Base-by-base conservation (phyloP, 2,888 invertebrate species). In the Drosophila stalkeri region DNA sequence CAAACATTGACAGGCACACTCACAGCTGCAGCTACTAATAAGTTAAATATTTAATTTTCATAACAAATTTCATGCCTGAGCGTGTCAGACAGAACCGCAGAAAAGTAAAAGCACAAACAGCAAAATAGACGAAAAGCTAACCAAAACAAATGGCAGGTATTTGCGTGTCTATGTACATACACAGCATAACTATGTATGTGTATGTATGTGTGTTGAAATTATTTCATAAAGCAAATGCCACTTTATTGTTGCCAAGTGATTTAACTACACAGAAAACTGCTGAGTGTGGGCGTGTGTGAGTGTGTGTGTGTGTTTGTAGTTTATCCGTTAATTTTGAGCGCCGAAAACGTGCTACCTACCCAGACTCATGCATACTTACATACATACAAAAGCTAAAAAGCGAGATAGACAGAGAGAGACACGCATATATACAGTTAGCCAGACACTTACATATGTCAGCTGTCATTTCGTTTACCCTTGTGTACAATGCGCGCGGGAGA, bases 161-260 rank as follows among this genome's bases (percentile, higher is more conserved):
- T 37, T 49, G 63, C 52, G 57, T 23, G 49, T 39, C 8, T n/a
- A 2, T 39, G 2, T 16, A 1, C 46, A 37, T 51, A 49, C 18
- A 4, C n/a, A 7, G n/a, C 12, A 16, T 12, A 2, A n/a, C 63
- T 67, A 41, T 72, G 35, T 44, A 56, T 57, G 54, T 23, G 43
- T 51, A 43, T 55, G 56, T 55, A 41, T 65, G 57, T 33, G 57
- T 18, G 62, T 39, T 44, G 46, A 89, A 85, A 89, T 87, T 78
- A 80, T 87, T 80, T 80, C 77, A 82, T 71, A 79, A 75, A 73
- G 76, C 70, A 70, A 49, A 77, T 77, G 86, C 79, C 89, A 90
- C 89, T 90, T 90, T 90, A 91, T 87, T 87, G 90, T 90, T 86
- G 80, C 82, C 85, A 87, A 91, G 89, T 90, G 87, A 90, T 90